Evolutionary conservation across 2,888 invertebrate genomes (phyloP).

Genomic region (Catonia carolina): DNA sequence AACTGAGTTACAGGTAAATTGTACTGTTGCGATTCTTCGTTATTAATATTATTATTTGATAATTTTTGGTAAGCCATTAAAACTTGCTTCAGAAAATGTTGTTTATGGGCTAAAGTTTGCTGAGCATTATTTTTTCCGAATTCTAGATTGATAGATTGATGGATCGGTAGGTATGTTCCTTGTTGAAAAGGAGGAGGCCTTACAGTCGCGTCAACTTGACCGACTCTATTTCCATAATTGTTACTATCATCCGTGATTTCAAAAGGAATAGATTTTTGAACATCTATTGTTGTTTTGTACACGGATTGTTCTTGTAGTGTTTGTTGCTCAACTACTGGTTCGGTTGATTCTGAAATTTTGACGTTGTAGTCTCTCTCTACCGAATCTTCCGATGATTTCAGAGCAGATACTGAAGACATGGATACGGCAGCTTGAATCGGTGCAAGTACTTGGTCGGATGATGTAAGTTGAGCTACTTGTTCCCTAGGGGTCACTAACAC

Average conservation of each 20-base stretch:
- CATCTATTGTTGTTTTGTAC: conserved; percentile 42
- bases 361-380: conserved; percentile 17
- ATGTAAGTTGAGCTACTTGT: conserved; percentile 17
- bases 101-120: not conserved
- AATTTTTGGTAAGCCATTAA: conserved; percentile 25
- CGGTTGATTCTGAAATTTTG: conserved; percentile 11
- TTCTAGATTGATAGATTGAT: conserved; percentile 5
- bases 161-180: not conserved
- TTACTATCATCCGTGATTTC: conserved; percentile 24
- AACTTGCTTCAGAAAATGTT: conserved; percentile 22
- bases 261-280: conserved; percentile 33
- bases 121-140: not conserved
- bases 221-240: not conserved
- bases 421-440: conserved; percentile 33
- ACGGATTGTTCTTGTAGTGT: conserved; percentile 28
- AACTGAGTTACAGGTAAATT: not conserved
- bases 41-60: conserved; percentile 16
- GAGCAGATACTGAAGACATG: conserved; percentile 22
- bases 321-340: conserved; percentile 29
- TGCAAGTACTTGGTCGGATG: conserved; percentile 30
- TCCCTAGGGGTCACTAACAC: conserved; percentile 19
- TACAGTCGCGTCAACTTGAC: not conserved
- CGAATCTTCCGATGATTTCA: conserved; percentile 12
- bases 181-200: not conserved
- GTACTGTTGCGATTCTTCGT: not conserved